Evolutionary conservation across 1,140 invertebrate species (phyloP).

Genomic region (Latrodectus geometricus): DNA sequence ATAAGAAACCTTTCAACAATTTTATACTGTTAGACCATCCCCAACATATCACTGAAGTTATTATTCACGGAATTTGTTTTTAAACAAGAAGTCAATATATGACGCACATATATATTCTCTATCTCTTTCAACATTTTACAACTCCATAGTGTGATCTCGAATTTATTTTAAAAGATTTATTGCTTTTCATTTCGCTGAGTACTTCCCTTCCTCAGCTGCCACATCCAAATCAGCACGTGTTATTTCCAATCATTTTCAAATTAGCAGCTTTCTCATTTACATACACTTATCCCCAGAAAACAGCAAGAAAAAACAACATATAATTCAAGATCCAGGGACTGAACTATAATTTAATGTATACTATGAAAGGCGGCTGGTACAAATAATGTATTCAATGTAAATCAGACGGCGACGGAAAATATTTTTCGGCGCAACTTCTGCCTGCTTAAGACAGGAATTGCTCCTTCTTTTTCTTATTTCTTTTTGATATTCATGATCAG

Average conservation of each 20-base stretch:
- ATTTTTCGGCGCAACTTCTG: not conserved
- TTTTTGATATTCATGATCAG: conserved; percentile 41
- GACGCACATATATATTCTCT: no score
- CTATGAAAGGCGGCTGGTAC: not conserved
- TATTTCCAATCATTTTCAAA: not conserved
- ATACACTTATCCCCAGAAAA: not conserved
- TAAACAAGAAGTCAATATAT: no score
- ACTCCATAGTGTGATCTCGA: no score
- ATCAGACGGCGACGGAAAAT: not conserved
- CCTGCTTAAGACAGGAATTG: not conserved
- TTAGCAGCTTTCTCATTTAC: not conserved
- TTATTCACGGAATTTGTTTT: no score
- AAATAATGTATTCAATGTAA: conserved; percentile 3
- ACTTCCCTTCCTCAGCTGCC: not conserved
- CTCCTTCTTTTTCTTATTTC: not conserved
- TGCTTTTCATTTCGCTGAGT: no score
- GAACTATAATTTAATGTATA: not conserved
- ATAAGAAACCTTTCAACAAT: no score
- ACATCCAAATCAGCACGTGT: not conserved
- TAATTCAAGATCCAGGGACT: not conserved
- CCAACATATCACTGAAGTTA: no score
- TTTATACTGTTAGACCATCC: no score
- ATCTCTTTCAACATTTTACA: no score
- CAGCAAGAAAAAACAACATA: not conserved
- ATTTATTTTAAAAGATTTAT: no score